phyloP scores from a whole-genome alignment of 2,797 vertebrate genomes.

The Epinephelus awoara region DNA sequence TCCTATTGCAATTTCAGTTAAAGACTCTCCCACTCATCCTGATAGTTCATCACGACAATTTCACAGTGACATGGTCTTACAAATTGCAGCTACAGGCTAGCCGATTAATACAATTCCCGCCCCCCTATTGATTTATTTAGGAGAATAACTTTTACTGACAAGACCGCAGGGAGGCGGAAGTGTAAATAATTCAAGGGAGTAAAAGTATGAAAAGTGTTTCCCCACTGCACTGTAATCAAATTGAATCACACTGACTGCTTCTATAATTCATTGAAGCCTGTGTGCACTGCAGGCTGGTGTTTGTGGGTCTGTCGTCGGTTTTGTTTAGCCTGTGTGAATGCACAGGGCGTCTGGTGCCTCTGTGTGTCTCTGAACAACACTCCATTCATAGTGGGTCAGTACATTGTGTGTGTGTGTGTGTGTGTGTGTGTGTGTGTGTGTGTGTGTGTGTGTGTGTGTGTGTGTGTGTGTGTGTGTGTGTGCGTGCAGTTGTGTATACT shows the following conservation, averaged over 20 bases:
- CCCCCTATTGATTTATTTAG: slow-evolving; percentile 36
- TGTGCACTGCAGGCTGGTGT: neutral
- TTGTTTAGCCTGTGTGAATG: slow-evolving; percentile 25
- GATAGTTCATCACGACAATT: slow-evolving; percentile 9
- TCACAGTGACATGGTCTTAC: slow-evolving; percentile 21
- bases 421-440: neutral
- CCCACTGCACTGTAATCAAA: slow-evolving; percentile 12
- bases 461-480: too few species aligned
- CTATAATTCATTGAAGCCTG: slow-evolving; percentile 38
- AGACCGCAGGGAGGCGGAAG: neutral
- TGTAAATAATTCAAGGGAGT: slow-evolving; percentile 49
- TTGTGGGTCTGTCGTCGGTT: slow-evolving; percentile 7
- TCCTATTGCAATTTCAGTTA: neutral
- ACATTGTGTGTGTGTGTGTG: neutral
- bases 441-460: neutral
- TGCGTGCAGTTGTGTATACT: slow-evolving; percentile 38
- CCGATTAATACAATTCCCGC: slow-evolving; percentile 4
- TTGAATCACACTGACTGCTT: slow-evolving; percentile 30
- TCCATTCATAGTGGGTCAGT: neutral
- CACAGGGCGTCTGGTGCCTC: too few species aligned
- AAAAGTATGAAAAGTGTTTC: slow-evolving; percentile 33
- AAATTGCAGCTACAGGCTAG: slow-evolving; percentile 19
- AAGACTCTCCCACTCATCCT: neutral
- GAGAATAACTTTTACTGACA: slow-evolving; percentile 18
- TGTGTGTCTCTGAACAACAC: neutral